A percentile compares a stretch with the other conserved stretches of the same genome.
Conservation (phyloP, 23 tunicate species). For the Styela plicata region DNA sequence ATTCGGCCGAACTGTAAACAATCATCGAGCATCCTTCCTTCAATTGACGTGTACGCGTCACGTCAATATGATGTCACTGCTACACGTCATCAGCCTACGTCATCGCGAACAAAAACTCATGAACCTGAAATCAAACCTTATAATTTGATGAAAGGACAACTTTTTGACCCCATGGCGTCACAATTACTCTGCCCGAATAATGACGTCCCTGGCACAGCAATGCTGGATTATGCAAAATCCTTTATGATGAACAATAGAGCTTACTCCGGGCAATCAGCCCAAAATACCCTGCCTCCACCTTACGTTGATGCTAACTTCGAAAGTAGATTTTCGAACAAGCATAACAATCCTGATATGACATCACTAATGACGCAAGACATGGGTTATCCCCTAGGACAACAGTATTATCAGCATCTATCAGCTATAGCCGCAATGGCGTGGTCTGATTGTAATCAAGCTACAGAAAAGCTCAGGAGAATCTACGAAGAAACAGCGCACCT, state of each 20-base stretch:
- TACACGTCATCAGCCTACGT: not conserved
- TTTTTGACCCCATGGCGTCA: conserved; percentile 4
- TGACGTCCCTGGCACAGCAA: not conserved
- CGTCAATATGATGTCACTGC: conserved; percentile 8
- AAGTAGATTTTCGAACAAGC: not conserved
- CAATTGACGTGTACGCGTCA: not conserved
- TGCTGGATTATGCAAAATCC: not conserved
- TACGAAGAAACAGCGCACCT: conserved; percentile 55
- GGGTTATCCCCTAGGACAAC: conserved; percentile 1
- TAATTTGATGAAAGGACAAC: not conserved
- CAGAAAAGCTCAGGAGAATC: conserved; percentile 51
- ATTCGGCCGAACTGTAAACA: conserved; percentile 1
- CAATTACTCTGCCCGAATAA: not conserved
- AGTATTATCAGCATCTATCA: conserved; percentile 54
- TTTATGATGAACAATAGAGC: not conserved
- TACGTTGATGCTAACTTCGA: not conserved
- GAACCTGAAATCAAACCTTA: not conserved
- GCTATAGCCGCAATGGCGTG: conserved; percentile 72
- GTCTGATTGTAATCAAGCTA: conserved; percentile 63
- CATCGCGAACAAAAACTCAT: not conserved
- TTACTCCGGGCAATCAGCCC: not conserved
- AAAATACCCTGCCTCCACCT: not conserved
- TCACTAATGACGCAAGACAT: conserved; percentile 9
- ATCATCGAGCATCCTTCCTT: not conserved
- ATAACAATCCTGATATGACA: not conserved